phyloP scores from a whole-genome alignment of 2,113 vertebrate genomes.

The Tachysurus vachellii region DNA sequence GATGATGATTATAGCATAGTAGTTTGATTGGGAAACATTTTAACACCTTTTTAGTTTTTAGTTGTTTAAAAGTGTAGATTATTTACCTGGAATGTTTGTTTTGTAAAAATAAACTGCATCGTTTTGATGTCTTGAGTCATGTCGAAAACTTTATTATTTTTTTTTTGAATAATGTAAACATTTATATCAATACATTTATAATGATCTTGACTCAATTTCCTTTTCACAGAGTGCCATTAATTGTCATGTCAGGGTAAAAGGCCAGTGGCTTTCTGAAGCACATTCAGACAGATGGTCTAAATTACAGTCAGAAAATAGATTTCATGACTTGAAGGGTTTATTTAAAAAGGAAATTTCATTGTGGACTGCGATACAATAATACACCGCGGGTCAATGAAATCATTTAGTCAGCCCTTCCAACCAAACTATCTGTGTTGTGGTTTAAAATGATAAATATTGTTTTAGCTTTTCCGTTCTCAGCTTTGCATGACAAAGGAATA shows the following conservation, averaged over 20 bases:
- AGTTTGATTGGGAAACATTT: background rate
- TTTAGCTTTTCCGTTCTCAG: conserved; percentile 28
- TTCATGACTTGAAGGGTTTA: conserved; percentile 36
- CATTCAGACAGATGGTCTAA: conserved; percentile 2
- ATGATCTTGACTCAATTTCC: background rate
- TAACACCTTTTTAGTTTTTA: background rate
- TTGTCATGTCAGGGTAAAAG: background rate
- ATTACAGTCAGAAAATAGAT: conserved; percentile 20
- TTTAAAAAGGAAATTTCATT: conserved; percentile 43
- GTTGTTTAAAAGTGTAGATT: background rate
- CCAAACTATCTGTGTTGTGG: conserved; percentile 45
- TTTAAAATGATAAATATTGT: conserved; percentile 37
- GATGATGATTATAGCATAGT: background rate
- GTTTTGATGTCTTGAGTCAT: background rate
- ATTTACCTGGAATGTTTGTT: background rate
- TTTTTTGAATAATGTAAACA: background rate
- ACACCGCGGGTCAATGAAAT: conserved; percentile 27
- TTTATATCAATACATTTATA: background rate
- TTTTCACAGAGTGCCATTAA: background rate
- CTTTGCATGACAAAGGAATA: conserved; percentile 26
- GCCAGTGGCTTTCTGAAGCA: background rate
- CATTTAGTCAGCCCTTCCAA: conserved; percentile 35
- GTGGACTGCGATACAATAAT: conserved; percentile 34
- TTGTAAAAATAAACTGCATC: background rate
- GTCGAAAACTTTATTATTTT: background rate